Conservation (phyloP, 2,113 vertebrate species). For the Gobio gobio region DNA sequence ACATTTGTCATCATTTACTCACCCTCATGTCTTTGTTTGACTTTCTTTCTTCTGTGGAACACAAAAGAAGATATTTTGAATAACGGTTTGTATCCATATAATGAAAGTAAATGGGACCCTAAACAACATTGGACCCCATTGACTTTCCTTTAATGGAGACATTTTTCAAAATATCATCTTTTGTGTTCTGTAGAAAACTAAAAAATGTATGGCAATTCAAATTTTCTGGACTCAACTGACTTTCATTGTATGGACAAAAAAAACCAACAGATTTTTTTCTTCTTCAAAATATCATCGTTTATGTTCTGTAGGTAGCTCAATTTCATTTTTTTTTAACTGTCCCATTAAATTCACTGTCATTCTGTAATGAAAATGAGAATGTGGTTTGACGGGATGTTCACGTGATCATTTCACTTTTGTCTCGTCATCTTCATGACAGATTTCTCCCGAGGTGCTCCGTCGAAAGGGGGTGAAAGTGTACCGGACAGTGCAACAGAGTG, state of each 20-base stretch:
- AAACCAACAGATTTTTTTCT: no score
- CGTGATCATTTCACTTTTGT: not conserved
- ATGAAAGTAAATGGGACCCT: no score
- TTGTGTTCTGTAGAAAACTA: no score
- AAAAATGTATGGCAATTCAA: no score
- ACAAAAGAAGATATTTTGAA: not conserved
- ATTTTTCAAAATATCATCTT: no score
- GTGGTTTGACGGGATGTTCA: not conserved
- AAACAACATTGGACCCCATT: no score
- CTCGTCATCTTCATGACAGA: constrained; percentile 66
- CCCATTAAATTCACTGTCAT: not conserved
- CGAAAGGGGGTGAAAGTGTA: constrained; percentile 89
- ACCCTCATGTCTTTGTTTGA: not conserved
- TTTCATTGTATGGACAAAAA: no score
- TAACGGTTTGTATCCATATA: no score
- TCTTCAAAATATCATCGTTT: not conserved
- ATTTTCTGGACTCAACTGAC: no score
- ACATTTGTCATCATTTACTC: not conserved
- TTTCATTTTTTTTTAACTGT: not conserved
- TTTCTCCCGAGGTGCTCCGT: constrained; percentile 89
- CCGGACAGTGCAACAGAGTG: constrained; percentile 87
- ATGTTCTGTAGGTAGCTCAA: no score
- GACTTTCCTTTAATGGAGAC: no score
- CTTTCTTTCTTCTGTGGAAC: not conserved
- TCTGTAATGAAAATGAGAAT: not conserved